A percentile compares a stretch with the other conserved stretches of the same genome.
Evolutionary conservation across 2,113 vertebrate genomes (phyloP).

Genomic region (Empidonax traillii): DNA sequence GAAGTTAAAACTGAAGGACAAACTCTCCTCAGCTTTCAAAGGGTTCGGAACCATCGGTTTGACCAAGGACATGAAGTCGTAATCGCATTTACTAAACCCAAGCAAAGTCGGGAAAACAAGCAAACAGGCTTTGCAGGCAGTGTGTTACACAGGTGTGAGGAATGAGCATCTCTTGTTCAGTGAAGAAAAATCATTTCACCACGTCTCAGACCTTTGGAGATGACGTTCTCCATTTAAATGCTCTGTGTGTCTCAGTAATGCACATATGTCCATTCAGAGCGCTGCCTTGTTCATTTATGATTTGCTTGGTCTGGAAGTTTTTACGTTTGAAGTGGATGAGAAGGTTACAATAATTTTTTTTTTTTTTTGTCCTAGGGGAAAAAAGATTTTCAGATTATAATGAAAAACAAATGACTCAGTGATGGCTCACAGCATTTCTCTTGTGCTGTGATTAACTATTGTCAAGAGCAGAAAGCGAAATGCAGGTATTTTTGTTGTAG

Average conservation of each 20-base stretch:
- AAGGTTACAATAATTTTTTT: not conserved
- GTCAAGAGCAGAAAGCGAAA: conserved; percentile 5
- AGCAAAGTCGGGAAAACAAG: not conserved
- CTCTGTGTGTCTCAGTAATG: not conserved
- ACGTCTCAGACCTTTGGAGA: not conserved
- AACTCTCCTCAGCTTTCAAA: not conserved
- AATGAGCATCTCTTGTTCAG: not conserved
- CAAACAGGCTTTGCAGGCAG: not conserved
- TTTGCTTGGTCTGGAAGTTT: not conserved
- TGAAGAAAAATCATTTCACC: not conserved
- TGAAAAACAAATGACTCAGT: conserved; percentile 50
- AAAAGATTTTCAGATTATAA: conserved; percentile 11
- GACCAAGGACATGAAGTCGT: not conserved
- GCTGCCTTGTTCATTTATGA: not conserved
- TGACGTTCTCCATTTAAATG: not conserved
- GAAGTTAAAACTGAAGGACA: not conserved
- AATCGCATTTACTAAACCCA: not conserved
- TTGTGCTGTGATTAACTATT: conserved; percentile 29
- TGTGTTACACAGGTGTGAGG: rapidly evolving
- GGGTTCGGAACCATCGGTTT: not conserved
- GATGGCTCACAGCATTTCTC: not conserved
- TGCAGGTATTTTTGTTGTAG: not conserved
- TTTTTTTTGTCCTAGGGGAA: not conserved
- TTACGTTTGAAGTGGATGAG: not conserved
- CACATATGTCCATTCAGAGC: not conserved